Evolutionary conservation across 1,140 invertebrate species (phyloP).

Genomic region (Zeugodacus cucurbitae): DNA sequence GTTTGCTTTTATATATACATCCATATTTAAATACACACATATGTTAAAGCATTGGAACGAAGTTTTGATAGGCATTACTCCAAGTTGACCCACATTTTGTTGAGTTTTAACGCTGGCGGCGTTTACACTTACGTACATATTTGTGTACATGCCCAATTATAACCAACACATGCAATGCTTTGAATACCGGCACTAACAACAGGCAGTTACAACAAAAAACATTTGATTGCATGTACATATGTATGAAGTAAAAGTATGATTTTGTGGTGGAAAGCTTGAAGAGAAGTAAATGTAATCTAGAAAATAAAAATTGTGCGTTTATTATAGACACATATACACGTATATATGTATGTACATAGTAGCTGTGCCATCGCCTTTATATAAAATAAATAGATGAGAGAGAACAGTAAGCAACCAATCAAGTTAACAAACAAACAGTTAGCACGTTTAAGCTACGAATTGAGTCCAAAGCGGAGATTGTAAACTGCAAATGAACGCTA

Average conservation of each 20-base stretch:
- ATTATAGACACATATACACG: neutral
- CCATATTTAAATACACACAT: neutral
- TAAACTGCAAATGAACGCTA: neutral
- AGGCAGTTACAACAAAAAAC: neutral
- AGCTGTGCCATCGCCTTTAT: neutral
- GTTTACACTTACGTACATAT: neutral
- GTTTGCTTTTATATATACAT: neutral
- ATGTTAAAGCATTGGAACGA: neutral
- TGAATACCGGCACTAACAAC: neutral
- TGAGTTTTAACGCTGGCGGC: neutral
- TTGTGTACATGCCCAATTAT: neutral
- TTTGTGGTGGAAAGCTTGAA: neutral
- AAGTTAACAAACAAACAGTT: neutral
- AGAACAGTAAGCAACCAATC: neutral
- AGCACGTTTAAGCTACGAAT: neutral
- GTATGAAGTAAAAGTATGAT: neutral
- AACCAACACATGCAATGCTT: neutral
- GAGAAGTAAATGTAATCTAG: neutral
- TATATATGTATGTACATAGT: neutral
- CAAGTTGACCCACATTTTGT: constrained; percentile 5
- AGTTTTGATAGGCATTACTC: neutral
- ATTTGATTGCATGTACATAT: neutral
- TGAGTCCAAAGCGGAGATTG: neutral
- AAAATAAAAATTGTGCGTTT: neutral
- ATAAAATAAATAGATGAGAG: neutral